Percentiles rank a stretch among this genome's conserved stretches.
phyloP scores from a whole-genome alignment of 1,140 invertebrate species.

The Drosophila insularis region DNA sequence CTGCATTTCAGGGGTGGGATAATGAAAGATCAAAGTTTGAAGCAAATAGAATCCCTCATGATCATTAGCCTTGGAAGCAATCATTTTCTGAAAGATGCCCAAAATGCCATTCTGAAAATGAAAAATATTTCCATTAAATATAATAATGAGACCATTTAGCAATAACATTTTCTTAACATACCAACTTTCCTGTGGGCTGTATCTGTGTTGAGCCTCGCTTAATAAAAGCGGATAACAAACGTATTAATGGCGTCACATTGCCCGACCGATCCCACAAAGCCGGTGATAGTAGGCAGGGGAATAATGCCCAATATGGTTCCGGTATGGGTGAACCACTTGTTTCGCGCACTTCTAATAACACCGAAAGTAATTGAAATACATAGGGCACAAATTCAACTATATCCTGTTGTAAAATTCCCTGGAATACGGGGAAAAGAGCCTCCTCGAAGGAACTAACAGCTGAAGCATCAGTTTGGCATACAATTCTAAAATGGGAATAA shows the following conservation, averaged over 20 bases:
- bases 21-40: conserved; percentile 91
- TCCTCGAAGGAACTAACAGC: conserved; percentile 95
- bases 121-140: background rate
- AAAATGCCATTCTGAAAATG: conserved; percentile 89
- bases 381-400: conserved; percentile 99
- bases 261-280: conserved; percentile 95
- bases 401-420: conserved; percentile 96
- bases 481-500: conserved; percentile 83
- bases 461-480: conserved; percentile 90
- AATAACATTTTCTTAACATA: conserved; percentile 69
- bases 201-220: conserved; percentile 89
- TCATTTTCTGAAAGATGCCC: conserved; percentile 98
- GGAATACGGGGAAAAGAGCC: conserved; percentile 95
- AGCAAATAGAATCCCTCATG: conserved; percentile 97
- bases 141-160: background rate
- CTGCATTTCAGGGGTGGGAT: conserved; percentile 86
- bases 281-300: conserved; percentile 93
- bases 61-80: conserved; percentile 97
- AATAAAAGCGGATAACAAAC: conserved; percentile 94
- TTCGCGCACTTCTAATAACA: conserved; percentile 93
- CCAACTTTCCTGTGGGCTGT: conserved; percentile 87
- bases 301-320: conserved; percentile 93
- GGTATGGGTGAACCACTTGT: conserved; percentile 84
- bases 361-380: conserved; percentile 97
- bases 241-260: conserved; percentile 95